Conservation (phyloP, 2,113 vertebrate species). For the Natator depressus region DNA sequence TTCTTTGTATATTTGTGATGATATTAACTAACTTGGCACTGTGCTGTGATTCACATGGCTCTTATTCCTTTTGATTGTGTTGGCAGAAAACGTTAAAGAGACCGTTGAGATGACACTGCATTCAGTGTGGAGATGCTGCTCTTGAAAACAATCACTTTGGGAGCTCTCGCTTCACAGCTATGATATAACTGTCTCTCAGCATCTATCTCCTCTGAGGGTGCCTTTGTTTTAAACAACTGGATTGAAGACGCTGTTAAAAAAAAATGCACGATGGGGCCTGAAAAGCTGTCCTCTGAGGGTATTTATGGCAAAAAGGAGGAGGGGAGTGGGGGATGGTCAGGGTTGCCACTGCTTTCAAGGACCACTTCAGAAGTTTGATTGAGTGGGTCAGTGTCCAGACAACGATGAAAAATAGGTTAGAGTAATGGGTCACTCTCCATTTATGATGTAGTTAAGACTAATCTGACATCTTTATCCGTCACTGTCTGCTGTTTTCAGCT, state of each 20-base stretch:
- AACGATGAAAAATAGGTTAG: neutral
- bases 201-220: neutral
- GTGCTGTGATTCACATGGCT: slow-evolving; percentile 9
- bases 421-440: neutral
- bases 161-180: slow-evolving; percentile 35
- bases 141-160: slow-evolving; percentile 27
- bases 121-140: slow-evolving; percentile 6
- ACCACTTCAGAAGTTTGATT: neutral
- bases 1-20: neutral
- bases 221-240: slow-evolving; percentile 25
- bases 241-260: neutral
- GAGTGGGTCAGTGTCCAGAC: neutral
- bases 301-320: neutral
- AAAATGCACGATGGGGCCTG: neutral
- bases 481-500: neutral
- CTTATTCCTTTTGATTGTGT: neutral
- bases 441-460: neutral
- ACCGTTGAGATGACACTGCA: neutral
- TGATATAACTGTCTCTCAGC: slow-evolving; percentile 48
- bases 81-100: neutral
- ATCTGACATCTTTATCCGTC: neutral
- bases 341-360: neutral
- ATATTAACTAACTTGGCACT: neutral
- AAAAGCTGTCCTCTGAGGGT: neutral
- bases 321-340: neutral